phyloP scores from a whole-genome alignment of 2,888 invertebrate species.

The Incurvaria masculella region DNA sequence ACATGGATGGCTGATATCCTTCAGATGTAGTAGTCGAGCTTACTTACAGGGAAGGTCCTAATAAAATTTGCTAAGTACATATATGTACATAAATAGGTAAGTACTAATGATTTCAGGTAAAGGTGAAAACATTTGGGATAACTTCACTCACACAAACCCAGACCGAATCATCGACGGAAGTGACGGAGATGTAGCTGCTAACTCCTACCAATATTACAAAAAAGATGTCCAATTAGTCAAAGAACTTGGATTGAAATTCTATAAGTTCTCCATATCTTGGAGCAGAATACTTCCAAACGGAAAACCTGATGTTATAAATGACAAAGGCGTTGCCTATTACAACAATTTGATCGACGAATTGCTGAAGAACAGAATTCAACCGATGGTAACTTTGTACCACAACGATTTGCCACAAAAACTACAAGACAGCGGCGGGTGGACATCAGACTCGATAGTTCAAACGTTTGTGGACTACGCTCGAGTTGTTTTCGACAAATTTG shows the following conservation, averaged over 20 bases:
- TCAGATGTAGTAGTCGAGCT: too few species aligned
- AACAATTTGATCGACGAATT: constrained; percentile 64
- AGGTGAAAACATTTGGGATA: constrained; percentile 62
- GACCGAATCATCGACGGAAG: constrained; percentile 47
- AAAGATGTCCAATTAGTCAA: constrained; percentile 49
- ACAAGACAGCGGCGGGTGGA: constrained; percentile 36
- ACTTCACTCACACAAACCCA: constrained; percentile 43
- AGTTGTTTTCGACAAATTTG: constrained; percentile 25
- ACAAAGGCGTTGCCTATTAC: constrained; percentile 65
- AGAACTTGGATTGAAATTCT: constrained; percentile 37
- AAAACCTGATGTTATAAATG: constrained; percentile 53
- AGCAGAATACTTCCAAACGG: constrained; percentile 63
- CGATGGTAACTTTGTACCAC: constrained; percentile 58
- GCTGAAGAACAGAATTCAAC: constrained; percentile 53
- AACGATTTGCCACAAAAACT: constrained; percentile 42
- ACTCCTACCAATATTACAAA: constrained; percentile 58
- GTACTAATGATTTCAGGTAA: constrained; percentile 34
- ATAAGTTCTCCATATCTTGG: constrained; percentile 67
- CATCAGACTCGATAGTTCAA: constrained; percentile 23
- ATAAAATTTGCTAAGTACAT: too few species aligned
- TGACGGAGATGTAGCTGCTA: constrained; percentile 58
- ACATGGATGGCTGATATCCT: too few species aligned
- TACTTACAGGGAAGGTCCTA: too few species aligned
- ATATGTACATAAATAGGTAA: too few species aligned
- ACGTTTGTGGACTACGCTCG: constrained; percentile 30